Percentiles rank a stretch among this genome's conserved stretches.
phyloP scores from a whole-genome alignment of 2,888 invertebrate species.

The Pocota personata region DNA sequence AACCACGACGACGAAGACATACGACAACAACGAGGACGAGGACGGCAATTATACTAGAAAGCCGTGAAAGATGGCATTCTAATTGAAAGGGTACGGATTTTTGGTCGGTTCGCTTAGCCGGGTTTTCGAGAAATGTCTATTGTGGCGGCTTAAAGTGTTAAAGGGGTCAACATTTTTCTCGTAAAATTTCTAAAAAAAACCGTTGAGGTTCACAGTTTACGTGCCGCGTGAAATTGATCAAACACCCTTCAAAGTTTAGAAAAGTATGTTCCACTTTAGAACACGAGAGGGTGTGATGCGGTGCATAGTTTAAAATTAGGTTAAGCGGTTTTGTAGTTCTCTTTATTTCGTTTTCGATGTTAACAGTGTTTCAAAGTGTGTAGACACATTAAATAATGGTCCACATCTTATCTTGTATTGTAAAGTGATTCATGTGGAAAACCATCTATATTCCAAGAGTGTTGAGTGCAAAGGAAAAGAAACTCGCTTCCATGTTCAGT shows the following conservation, averaged over 20 bases:
- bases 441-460: not conserved
- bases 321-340: constrained; percentile 33
- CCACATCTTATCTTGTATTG: constrained; percentile 31
- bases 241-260: constrained; percentile 33
- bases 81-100: constrained; percentile 39
- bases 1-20: constrained; percentile 27
- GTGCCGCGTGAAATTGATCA: constrained; percentile 57
- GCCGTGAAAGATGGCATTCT: constrained; percentile 47
- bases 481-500: constrained; percentile 8
- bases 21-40: constrained; percentile 42
- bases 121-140: not conserved
- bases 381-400: not conserved
- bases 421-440: constrained; percentile 41
- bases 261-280: constrained; percentile 9
- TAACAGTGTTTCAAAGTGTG: not conserved
- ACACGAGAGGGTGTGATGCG: not conserved
- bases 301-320: constrained; percentile 16
- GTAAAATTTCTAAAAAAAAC: not conserved
- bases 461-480: constrained; percentile 12
- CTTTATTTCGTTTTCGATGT: not conserved
- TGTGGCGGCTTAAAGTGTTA: constrained; percentile 2
- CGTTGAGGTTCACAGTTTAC: constrained; percentile 22
- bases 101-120: constrained; percentile 31
- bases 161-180: not conserved
- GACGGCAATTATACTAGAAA: constrained; percentile 37